Percentiles rank a stretch among this genome's conserved stretches.
These are phyloP conservation scores for Tetheella fluctuosa DNA, from an alignment of 2,888 invertebrate species.

Conservation along the genomic window DNA sequence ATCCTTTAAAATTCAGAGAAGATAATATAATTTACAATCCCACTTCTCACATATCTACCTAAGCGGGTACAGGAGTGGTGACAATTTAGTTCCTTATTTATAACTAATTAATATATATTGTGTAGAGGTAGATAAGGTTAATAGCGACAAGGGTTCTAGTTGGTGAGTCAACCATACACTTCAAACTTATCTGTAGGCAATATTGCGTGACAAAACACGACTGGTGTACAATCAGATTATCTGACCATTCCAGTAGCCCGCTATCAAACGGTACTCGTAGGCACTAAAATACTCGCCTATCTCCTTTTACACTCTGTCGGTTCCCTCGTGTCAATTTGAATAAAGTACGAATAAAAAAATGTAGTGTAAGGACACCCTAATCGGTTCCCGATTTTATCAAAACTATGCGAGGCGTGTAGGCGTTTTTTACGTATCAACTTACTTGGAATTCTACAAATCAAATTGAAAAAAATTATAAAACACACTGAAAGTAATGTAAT, in stretches of 20 bases:
- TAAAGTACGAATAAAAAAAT: conserved; percentile 70
- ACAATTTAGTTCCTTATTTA: conserved; percentile 12
- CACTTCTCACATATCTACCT: background rate
- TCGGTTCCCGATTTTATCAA: conserved; percentile 66
- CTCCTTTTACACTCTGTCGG: conserved; percentile 66
- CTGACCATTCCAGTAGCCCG: conserved; percentile 52
- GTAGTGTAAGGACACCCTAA: conserved; percentile 63
- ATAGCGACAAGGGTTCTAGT: conserved; percentile 32
- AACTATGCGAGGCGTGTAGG: conserved; percentile 53
- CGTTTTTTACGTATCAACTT: conserved; percentile 57
- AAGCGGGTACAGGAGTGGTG: background rate
- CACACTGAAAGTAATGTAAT: background rate
- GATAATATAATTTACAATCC: background rate
- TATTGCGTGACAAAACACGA: conserved; percentile 74
- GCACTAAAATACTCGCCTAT: conserved; percentile 66
- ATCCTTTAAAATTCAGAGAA: background rate
- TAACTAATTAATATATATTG: conserved; percentile 19
- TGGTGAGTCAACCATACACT: conserved; percentile 38
- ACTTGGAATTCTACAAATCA: conserved; percentile 32
- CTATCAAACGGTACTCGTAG: conserved; percentile 50
- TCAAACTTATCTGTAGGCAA: conserved; percentile 51
- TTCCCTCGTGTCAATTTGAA: conserved; percentile 67
- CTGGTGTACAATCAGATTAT: conserved; percentile 66
- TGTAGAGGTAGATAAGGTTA: conserved; percentile 25
- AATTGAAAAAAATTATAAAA: conserved; percentile 12